Conservation (phyloP, 2,888 invertebrate species). For the Chymomyza procnemis region DNA sequence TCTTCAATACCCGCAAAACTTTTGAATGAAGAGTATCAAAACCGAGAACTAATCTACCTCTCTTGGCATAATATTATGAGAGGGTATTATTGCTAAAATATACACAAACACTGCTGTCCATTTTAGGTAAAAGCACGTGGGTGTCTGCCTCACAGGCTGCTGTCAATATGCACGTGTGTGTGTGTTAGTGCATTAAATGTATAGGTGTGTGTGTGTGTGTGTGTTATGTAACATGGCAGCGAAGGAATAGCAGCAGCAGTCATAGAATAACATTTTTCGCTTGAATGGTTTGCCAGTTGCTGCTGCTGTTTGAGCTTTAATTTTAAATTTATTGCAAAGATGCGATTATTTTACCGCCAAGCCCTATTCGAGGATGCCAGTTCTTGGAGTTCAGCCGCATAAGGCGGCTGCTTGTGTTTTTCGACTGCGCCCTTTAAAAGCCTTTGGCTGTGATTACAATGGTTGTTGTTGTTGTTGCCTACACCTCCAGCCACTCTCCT, state of each 20-base stretch:
- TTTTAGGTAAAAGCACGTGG: neutral
- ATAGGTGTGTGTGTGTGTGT: neutral
- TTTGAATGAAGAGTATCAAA: neutral
- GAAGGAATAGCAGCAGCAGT: neutral
- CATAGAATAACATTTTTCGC: neutral
- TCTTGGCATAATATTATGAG: neutral
- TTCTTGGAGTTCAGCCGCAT: slow-evolving; percentile 1
- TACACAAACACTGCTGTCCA: neutral
- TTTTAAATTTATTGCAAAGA: slow-evolving; percentile 30
- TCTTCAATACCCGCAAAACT: neutral
- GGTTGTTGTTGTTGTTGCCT: slow-evolving; percentile 35
- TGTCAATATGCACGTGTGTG: neutral
- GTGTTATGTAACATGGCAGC: neutral
- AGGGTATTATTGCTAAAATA: neutral
- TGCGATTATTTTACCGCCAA: neutral
- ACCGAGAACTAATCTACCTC: neutral
- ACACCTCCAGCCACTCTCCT: slow-evolving; percentile 48
- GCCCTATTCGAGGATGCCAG: neutral
- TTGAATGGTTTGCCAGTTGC: slow-evolving; percentile 11
- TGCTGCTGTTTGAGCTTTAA: slow-evolving; percentile 31
- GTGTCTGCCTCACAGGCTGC: neutral
- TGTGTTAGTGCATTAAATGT: too few species aligned
- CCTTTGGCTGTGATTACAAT: slow-evolving; percentile 58
- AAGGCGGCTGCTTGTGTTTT: neutral
- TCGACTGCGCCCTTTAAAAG: slow-evolving; percentile 47